These are phyloP conservation scores for Caiman crocodilus DNA, from an alignment of 2,797 vertebrate species.

Conservation along the genomic window DNA sequence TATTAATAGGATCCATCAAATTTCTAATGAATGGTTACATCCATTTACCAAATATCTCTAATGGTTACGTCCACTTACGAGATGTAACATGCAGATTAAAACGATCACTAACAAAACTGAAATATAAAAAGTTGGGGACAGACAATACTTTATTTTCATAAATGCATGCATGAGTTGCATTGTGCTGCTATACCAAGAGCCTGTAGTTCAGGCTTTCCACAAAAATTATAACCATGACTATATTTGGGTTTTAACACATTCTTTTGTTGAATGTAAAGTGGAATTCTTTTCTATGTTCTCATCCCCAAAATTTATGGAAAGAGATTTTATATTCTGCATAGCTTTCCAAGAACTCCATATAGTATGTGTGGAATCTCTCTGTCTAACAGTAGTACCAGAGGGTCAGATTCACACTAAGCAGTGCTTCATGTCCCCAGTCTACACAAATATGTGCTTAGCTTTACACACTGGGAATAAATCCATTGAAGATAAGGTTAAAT, in stretches of 20 bases:
- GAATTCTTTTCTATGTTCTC: neutral
- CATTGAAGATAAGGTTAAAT: neutral
- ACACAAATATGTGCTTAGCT: neutral
- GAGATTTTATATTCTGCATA: neutral
- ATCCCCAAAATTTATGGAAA: neutral
- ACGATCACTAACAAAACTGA: neutral
- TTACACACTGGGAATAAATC: neutral
- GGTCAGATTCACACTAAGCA: neutral
- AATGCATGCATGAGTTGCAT: neutral
- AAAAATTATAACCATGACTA: neutral
- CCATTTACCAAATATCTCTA: neutral
- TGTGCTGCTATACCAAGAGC: neutral
- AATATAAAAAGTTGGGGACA: neutral
- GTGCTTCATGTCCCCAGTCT: neutral
- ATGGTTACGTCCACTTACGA: constrained; percentile 30
- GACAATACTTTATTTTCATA: neutral
- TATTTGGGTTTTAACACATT: neutral
- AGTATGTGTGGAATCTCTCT: neutral
- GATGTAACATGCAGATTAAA: neutral
- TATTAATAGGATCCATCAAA: neutral
- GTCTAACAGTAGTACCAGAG: neutral
- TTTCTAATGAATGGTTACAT: constrained; percentile 1
- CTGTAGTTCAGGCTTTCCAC: neutral
- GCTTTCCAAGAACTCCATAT: neutral
- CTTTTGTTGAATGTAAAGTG: neutral